Base-by-base conservation (phyloP, 2,113 vertebrate genomes). In the Carlito syrichta region DNA sequence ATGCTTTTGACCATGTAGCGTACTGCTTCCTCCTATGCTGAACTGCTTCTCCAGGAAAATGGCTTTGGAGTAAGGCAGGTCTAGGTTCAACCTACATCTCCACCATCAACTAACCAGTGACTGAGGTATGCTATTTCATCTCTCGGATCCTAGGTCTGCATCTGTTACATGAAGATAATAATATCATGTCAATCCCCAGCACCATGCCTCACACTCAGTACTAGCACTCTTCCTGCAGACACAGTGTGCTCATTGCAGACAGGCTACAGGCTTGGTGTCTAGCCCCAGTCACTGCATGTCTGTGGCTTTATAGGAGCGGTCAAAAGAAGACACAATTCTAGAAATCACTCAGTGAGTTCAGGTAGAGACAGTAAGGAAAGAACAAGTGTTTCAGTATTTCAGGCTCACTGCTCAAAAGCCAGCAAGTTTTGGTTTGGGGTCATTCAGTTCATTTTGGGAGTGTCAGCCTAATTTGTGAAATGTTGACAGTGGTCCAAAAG, bases 371-470 rank as follows among this genome's bases (percentile, higher is more conserved):
- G 66, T 73, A 35, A 16, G 12, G 56, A 20, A 69, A 63, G 81
- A 43, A 27, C 30, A 56, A 74, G 3, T 43, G 86, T 78, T 93
- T 97, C 45, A 89, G 60, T 43, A 89, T 78, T 93, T 97, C 45
- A 89, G 60, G 5, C 56, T n/a, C 58, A 35, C 62, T 58, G n/a
- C 38, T 85, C 22, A 60, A 92, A 96, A 63, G n/a, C 38, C 83
- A 83, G 45, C 38, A 86, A 83, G 45, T 84, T 92, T 79, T 60
- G 63, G 23, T 20, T 87, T 90, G 92, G n/a, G 85, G 73, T 91
- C 58, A 92, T 78, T 27, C 45, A 71, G 19, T 89, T 95, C 40
- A 95, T 82, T 77, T 90, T 22, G 38, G 35, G 30, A 85, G 16
- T 78, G 23, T 76, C 84, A 89, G 27, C 23, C 52, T 45, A 91